Evolutionary conservation across 1,140 invertebrate species (phyloP), one percentile per base, ranked within the genome.

Genomic region (Ephestia elutella): DNA sequence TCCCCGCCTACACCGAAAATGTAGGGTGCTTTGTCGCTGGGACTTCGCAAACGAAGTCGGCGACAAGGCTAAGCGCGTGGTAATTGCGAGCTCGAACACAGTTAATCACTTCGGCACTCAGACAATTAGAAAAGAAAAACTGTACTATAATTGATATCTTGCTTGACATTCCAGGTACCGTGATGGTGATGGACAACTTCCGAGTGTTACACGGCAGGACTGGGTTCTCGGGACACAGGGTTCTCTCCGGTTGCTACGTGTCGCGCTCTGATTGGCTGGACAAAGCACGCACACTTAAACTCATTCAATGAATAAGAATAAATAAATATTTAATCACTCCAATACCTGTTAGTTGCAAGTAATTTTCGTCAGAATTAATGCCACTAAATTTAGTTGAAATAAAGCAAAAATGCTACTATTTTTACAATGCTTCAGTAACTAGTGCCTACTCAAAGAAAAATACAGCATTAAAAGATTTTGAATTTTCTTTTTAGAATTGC

Each of bases 171-270:
- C 13, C 71, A 89, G 88, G 88, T 48, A 66, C 71, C 30, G 90
- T 95, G 1, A 80, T 95, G 35, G 90, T 93, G 49, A 91, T 95
- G 56, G 94, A 96, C 68, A 96, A 96, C 80, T 95, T 93, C 90
- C 88, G 95, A 50, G 88, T 95, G 0, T 76, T 95, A 2, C 94
- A 95, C 73, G 94, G 94, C 0, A 87, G 94, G 54, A 89, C 89
- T 21, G 90, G 80, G 0, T 95, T 94, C 78, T 90, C 90, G 1
- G 93, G 92, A 5, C 73, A 75, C 13, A 80, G 93, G 20, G 83
- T 88, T 1, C 80, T 94, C 49, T 81, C 86, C 48, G 92, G 93
- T 2, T 89, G 90, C 30, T 93, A 93, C 74, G 87, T 93, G 15
- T 71, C 90, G 25, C 86, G 92, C n/a, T 90, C 90, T 51, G 92